Conservation (phyloP, 2,888 invertebrate species). For the Ceramica pisi region DNA sequence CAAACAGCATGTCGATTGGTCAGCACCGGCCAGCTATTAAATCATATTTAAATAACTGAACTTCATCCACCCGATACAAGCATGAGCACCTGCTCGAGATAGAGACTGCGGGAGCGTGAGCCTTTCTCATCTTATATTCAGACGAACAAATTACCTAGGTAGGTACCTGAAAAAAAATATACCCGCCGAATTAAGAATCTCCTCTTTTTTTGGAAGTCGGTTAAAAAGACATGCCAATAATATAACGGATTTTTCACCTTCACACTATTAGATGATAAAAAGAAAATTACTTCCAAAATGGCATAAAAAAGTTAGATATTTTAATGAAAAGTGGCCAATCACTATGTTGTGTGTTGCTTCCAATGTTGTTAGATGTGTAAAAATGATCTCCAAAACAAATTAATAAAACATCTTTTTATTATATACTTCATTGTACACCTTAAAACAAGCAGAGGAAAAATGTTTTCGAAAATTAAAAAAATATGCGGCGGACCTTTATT, state of each 20-base stretch:
- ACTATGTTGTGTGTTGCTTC: not conserved
- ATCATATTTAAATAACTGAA: not conserved
- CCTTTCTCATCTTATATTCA: slow-evolving; percentile 21
- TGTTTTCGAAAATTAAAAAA: too few species aligned
- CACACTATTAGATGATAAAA: not conserved
- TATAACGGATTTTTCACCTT: not conserved
- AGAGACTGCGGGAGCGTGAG: not conserved
- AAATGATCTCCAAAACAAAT: not conserved
- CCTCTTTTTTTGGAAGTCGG: too few species aligned
- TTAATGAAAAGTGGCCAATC: not conserved
- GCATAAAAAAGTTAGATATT: not conserved
- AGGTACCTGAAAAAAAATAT: too few species aligned
- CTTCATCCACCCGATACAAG: not conserved
- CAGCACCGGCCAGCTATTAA: not conserved
- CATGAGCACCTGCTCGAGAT: not conserved
- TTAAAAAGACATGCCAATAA: slow-evolving; percentile 10
- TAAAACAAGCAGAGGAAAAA: too few species aligned
- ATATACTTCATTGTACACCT: too few species aligned
- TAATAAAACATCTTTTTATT: not conserved
- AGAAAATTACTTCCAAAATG: not conserved
- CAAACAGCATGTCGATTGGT: not conserved
- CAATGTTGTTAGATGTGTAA: not conserved
- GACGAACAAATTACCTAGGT: slow-evolving; percentile 3
- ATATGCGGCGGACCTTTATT: too few species aligned
- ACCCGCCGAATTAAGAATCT: too few species aligned